Evolutionary conservation across 2,113 vertebrate species (phyloP).

Genomic region (Harpagus bidentatus): DNA sequence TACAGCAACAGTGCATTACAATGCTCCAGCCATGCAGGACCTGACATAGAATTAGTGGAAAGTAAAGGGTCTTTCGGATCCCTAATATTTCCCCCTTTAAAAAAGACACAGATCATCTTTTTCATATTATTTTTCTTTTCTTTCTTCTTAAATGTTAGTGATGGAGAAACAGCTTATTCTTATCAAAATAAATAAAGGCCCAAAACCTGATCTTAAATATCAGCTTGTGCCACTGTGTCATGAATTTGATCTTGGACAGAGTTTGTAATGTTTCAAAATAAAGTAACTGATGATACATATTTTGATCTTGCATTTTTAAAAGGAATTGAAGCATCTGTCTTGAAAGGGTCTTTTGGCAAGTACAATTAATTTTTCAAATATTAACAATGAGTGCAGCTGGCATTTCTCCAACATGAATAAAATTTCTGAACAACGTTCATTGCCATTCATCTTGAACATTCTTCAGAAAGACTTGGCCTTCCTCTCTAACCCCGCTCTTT

Average conservation of each 20-base stretch:
- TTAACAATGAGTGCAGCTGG: background rate
- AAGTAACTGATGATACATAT: background rate
- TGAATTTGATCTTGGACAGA: background rate
- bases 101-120: background rate
- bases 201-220: background rate
- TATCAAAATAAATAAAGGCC: background rate
- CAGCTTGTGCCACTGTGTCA: background rate
- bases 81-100: background rate
- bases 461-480: slow-evolving; percentile 5
- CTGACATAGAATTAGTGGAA: background rate
- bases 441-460: slow-evolving; percentile 4
- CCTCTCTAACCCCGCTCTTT: background rate
- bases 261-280: background rate
- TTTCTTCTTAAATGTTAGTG: background rate
- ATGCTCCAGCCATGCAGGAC: background rate
- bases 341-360: slow-evolving; percentile 8
- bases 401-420: background rate
- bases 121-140: background rate
- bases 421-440: background rate
- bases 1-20: background rate
- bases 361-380: slow-evolving; percentile 22
- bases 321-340: slow-evolving; percentile 14
- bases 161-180: background rate
- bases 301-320: slow-evolving; percentile 22
- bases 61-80: background rate